These are phyloP conservation scores for Leptonema lineaticorne DNA, from an alignment of 1,140 invertebrate species.

Conservation along the genomic window DNA sequence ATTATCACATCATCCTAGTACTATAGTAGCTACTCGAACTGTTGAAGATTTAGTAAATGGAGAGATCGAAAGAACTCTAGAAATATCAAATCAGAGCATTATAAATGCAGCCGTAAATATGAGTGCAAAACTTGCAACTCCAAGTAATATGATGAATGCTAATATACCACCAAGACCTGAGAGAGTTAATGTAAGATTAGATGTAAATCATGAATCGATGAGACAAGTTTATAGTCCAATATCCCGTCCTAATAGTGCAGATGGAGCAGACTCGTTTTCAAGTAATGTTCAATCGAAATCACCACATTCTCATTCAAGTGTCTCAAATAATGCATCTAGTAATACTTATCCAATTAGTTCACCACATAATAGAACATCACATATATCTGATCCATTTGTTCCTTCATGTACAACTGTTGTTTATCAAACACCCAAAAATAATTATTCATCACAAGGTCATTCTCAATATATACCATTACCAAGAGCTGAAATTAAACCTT, in stretches of 20 bases:
- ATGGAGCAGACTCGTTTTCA: constrained; percentile 30
- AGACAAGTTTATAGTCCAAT: constrained; percentile 67
- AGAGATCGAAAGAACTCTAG: constrained; percentile 84
- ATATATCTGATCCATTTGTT: constrained; percentile 5
- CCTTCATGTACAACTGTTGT: constrained; percentile 47
- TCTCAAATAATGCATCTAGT: constrained; percentile 14
- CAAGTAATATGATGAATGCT: constrained; percentile 54
- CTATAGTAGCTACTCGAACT: constrained; percentile 64
- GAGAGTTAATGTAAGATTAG: constrained; percentile 56
- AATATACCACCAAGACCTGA: constrained; percentile 59
- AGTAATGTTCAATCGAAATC: constrained; percentile 25
- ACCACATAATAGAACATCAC: constrained; percentile 11
- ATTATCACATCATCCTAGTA: constrained; percentile 56
- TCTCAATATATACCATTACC: constrained; percentile 62
- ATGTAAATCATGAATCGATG: constrained; percentile 44
- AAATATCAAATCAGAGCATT: constrained; percentile 83
- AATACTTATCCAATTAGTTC: constrained; percentile 19
- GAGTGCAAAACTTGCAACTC: constrained; percentile 58
- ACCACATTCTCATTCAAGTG: constrained; percentile 16
- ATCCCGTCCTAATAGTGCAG: constrained; percentile 62
- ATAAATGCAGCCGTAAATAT: constrained; percentile 84
- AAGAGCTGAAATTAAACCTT: constrained; percentile 70
- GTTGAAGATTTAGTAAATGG: constrained; percentile 84
- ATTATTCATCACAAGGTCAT: constrained; percentile 45
- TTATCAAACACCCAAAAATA: constrained; percentile 43